These are phyloP conservation scores for Meles meles DNA, from an alignment of 2,113 vertebrate species.

Conservation along the genomic window DNA sequence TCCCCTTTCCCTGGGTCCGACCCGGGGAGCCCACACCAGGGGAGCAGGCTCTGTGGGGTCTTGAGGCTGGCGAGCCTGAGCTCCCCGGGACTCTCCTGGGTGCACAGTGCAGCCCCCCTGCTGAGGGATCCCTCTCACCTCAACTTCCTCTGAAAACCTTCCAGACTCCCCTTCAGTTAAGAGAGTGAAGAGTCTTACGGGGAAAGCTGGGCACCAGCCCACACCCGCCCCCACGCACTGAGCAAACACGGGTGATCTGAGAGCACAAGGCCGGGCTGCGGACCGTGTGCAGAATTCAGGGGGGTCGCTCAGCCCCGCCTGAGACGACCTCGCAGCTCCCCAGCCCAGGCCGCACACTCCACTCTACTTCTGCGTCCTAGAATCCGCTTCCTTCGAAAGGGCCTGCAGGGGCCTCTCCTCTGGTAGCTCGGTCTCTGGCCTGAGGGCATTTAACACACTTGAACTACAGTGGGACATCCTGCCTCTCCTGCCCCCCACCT, in stretches of 20 bases:
- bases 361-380: not conserved
- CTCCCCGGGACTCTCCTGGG: not conserved
- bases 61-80: not conserved
- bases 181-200: not conserved
- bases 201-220: not conserved
- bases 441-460: not conserved
- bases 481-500: not conserved
- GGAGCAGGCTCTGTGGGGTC: not conserved
- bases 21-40: not conserved
- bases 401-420: fast-evolving
- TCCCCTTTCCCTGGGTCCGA: not conserved
- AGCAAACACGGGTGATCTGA: not conserved
- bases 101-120: not conserved
- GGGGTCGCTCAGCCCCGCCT: fast-evolving
- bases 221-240: not conserved
- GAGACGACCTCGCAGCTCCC: fast-evolving
- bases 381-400: not conserved
- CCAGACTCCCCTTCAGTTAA: not conserved
- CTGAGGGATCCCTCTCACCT: not conserved
- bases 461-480: not conserved
- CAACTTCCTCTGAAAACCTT: not conserved
- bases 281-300: fast-evolving
- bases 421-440: not conserved
- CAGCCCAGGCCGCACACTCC: fast-evolving
- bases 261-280: not conserved